A percentile compares a stretch with the other conserved stretches of the same genome.
These are phyloP conservation scores for Recurvirostra avosetta DNA, from an alignment of 2,113 vertebrate species.

Conservation along the genomic window DNA sequence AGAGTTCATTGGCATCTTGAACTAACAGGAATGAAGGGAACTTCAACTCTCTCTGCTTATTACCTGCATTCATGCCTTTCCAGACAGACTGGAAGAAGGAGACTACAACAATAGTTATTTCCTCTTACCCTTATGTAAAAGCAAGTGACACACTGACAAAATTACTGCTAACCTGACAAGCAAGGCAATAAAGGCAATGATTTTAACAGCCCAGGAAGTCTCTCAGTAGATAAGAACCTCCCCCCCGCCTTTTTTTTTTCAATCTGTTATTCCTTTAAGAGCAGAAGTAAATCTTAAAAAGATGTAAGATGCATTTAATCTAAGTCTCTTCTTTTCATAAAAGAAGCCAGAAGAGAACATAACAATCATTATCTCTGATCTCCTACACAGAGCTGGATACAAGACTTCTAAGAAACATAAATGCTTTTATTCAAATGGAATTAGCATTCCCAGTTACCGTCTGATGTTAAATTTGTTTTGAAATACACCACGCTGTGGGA, in stretches of 20 bases:
- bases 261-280: not conserved
- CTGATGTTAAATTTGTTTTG: not conserved
- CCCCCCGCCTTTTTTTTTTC: accelerated
- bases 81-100: not conserved
- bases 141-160: not conserved
- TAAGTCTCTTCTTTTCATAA: not conserved
- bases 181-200: not conserved
- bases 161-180: not conserved
- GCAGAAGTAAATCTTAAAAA: not conserved
- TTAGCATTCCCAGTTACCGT: not conserved
- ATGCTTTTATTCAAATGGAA: not conserved
- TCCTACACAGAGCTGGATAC: not conserved
- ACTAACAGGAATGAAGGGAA: not conserved
- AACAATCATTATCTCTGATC: not conserved
- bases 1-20: not conserved
- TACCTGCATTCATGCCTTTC: not conserved
- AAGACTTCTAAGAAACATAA: not conserved
- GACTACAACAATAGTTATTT: not conserved
- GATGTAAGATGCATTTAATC: no score
- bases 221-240: not conserved
- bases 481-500: not conserved
- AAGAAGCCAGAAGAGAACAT: not conserved
- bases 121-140: not conserved
- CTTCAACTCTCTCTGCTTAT: not conserved
- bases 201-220: not conserved